Evolutionary conservation across 2,888 invertebrate species (phyloP).

Genomic region (Frankliniella fusca): DNA sequence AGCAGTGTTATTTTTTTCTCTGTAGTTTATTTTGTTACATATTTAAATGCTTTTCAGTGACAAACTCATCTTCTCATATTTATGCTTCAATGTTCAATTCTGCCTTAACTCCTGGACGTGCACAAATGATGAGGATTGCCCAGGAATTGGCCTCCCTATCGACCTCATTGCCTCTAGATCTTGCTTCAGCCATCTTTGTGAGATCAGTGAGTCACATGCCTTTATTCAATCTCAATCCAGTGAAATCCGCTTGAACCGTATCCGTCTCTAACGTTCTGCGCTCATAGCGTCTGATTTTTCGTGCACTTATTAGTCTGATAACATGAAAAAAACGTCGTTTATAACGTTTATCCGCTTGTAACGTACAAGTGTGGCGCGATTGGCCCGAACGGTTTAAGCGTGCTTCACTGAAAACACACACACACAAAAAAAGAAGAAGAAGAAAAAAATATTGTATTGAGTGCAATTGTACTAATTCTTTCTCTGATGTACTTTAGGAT

Average conservation of each 20-base stretch:
- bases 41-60: slow-evolving; percentile 30
- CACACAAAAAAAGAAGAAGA: too few relatives aligned
- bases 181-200: slow-evolving; percentile 38
- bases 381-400: too few relatives aligned
- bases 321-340: too few relatives aligned
- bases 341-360: too few relatives aligned
- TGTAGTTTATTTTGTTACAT: slow-evolving; percentile 23
- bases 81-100: slow-evolving; percentile 26
- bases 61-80: slow-evolving; percentile 28
- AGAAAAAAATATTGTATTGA: too few relatives aligned
- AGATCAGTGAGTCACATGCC: slow-evolving; percentile 33
- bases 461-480: not conserved
- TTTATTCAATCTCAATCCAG: not conserved
- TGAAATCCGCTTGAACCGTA: too few relatives aligned
- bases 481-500: slow-evolving; percentile 18
- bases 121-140: slow-evolving; percentile 34
- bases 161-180: slow-evolving; percentile 38
- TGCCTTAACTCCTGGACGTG: slow-evolving; percentile 29
- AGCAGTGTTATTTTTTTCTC: not conserved
- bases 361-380: too few relatives aligned
- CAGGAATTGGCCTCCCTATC: slow-evolving; percentile 39
- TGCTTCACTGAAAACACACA: too few relatives aligned
- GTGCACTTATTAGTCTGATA: too few relatives aligned
- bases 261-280: too few relatives aligned
- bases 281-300: too few relatives aligned